These are phyloP conservation scores for Schizothorax lantsangensis DNA, from an alignment of 2,797 vertebrate species.

Conservation along the genomic window DNA sequence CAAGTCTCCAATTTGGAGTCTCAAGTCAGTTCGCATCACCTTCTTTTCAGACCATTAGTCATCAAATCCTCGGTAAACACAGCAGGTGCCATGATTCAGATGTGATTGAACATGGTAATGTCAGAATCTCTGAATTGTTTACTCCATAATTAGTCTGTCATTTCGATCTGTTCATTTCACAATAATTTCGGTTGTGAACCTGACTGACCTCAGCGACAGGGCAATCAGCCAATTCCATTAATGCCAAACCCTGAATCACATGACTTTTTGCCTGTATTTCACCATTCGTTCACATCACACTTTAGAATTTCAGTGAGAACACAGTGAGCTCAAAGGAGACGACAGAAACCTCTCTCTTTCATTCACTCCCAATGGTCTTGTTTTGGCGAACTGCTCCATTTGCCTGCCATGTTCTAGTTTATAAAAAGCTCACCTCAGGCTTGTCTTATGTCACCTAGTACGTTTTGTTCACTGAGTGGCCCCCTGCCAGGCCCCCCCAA, in stretches of 20 bases:
- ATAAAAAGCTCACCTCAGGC: conserved; percentile 33
- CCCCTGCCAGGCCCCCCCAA: conserved; percentile 2
- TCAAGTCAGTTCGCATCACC: not conserved
- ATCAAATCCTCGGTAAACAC: not conserved
- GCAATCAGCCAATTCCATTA: not conserved
- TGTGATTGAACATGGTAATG: not conserved
- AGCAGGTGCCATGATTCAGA: conserved; percentile 10
- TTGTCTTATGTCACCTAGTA: conserved; percentile 32
- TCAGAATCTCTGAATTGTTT: not conserved
- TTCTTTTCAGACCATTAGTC: conserved; percentile 9
- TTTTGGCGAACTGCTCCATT: conserved; percentile 35
- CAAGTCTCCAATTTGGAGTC: not conserved
- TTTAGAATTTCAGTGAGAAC: not conserved
- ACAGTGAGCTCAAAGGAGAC: not conserved
- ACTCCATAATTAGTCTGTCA: not conserved
- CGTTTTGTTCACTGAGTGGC: conserved; percentile 17
- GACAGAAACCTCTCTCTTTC: not conserved
- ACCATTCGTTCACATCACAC: not conserved
- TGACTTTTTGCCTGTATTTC: not conserved
- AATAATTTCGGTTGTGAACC: not conserved
- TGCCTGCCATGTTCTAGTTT: conserved; percentile 37
- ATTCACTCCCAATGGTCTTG: conserved; percentile 17
- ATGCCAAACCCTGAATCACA: not conserved
- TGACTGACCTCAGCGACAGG: not conserved
- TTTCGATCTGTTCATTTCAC: not conserved